phyloP scores from a whole-genome alignment of 2,113 vertebrate genomes.

The Aix galericulata region DNA sequence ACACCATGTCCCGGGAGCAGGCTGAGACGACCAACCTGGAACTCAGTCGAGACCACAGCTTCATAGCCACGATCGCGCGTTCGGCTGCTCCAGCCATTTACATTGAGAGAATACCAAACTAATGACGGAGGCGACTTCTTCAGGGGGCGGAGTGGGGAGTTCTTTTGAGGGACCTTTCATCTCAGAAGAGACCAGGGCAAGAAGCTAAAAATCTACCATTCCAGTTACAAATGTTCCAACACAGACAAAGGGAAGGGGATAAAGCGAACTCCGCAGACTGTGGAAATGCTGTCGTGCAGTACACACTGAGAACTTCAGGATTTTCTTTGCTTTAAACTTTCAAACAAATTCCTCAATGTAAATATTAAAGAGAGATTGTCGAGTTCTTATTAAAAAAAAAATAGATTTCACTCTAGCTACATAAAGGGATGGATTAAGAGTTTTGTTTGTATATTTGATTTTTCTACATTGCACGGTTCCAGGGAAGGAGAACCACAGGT shows the following conservation, averaged over 20 bases:
- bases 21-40: slow-evolving; percentile 70
- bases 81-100: slow-evolving; percentile 83
- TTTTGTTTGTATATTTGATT: slow-evolving; percentile 86
- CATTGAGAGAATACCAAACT: slow-evolving; percentile 85
- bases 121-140: neutral
- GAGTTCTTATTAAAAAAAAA: slow-evolving; percentile 76
- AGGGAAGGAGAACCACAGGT: slow-evolving; percentile 78
- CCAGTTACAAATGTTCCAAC: neutral
- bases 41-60: slow-evolving; percentile 79
- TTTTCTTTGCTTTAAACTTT: slow-evolving; percentile 74
- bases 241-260: neutral
- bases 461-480: slow-evolving; percentile 85
- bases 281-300: neutral
- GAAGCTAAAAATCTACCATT: neutral
- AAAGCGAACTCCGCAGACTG: neutral
- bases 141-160: neutral
- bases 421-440: slow-evolving; percentile 75
- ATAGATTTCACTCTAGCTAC: slow-evolving; percentile 80
- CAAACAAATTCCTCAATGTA: slow-evolving; percentile 75
- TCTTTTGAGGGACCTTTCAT: neutral
- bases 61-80: slow-evolving; percentile 81
- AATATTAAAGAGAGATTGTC: slow-evolving; percentile 75
- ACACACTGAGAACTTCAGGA: slow-evolving; percentile 52
- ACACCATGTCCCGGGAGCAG: slow-evolving; percentile 67
- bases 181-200: neutral